Conservation (phyloP, 2,888 invertebrate species). For the Nesidiocoris tenuis region DNA sequence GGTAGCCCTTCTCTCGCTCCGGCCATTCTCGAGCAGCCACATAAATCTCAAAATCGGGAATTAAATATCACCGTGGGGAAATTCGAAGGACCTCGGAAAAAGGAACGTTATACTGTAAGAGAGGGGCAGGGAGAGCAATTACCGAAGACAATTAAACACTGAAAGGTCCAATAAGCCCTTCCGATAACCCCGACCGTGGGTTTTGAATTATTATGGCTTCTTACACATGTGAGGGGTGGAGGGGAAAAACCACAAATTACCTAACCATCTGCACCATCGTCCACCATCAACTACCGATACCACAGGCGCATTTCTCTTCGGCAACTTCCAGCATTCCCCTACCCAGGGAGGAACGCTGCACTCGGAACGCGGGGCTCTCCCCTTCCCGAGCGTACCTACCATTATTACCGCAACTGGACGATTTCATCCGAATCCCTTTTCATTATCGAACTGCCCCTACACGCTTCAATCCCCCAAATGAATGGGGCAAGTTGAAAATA, state of each 20-base stretch:
- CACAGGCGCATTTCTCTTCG: neutral
- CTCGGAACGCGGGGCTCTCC: neutral
- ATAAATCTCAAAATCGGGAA: slow-evolving; percentile 21
- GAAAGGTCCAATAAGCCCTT: slow-evolving; percentile 29
- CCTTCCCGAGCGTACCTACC: neutral
- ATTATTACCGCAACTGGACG: neutral
- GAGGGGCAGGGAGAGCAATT: slow-evolving; percentile 21
- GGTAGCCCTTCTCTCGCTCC: no score
- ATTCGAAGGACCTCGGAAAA: neutral
- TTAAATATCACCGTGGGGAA: slow-evolving; percentile 6
- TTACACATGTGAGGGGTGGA: slow-evolving; percentile 26
- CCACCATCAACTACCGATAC: neutral
- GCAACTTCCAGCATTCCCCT: neutral
- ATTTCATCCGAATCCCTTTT: neutral
- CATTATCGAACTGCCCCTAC: neutral
- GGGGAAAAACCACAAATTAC: neutral
- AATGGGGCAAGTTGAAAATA: no score
- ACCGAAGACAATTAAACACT: slow-evolving; percentile 31
- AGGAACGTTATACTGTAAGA: neutral
- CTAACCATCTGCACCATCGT: neutral
- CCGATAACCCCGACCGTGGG: neutral
- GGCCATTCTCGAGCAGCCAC: neutral
- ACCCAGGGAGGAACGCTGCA: neutral
- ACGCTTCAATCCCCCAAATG: neutral
- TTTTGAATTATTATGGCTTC: slow-evolving; percentile 33